Evolutionary conservation across 2,888 invertebrate species (phyloP).

Genomic region (Chromoteleia sp.): DNA sequence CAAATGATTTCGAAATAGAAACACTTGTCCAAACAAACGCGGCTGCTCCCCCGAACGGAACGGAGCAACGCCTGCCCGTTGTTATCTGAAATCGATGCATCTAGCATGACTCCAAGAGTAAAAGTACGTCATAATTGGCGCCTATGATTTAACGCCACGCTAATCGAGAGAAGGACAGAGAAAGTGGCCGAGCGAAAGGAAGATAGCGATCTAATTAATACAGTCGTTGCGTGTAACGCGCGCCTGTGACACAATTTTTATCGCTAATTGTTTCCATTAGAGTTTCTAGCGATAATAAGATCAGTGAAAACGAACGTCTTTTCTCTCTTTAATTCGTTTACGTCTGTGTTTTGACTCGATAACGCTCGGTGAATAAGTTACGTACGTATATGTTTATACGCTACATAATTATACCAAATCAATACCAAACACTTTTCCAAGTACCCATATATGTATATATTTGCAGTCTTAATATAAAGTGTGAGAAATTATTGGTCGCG

Average conservation of each 20-base stretch:
- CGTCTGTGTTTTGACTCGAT: too few species aligned
- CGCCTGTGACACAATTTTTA: conserved; percentile 56
- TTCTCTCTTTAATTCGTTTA: neutral
- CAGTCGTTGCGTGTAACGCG: conserved; percentile 28
- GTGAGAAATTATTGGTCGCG: too few species aligned
- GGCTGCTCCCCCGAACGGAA: conserved; percentile 1
- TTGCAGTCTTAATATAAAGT: too few species aligned
- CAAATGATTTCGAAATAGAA: conserved; percentile 36
- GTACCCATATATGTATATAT: too few species aligned
- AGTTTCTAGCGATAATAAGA: conserved; percentile 23
- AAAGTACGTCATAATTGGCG: conserved; percentile 52
- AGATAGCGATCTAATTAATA: conserved; percentile 53
- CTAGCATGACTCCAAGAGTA: conserved; percentile 55
- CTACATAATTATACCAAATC: too few species aligned
- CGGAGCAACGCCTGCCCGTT: neutral
- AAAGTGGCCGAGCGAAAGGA: conserved; percentile 45
- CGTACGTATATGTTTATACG: too few species aligned
- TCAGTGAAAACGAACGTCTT: conserved; percentile 27
- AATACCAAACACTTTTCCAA: too few species aligned
- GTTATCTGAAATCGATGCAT: conserved; percentile 55
- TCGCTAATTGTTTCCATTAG: conserved; percentile 28
- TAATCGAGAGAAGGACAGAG: conserved; percentile 40
- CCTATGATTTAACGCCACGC: conserved; percentile 60
- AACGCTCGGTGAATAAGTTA: too few species aligned
- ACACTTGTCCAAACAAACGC: conserved; percentile 30